Conservation (phyloP, 2,113 vertebrate genomes). For the Nesogale talazaci region DNA sequence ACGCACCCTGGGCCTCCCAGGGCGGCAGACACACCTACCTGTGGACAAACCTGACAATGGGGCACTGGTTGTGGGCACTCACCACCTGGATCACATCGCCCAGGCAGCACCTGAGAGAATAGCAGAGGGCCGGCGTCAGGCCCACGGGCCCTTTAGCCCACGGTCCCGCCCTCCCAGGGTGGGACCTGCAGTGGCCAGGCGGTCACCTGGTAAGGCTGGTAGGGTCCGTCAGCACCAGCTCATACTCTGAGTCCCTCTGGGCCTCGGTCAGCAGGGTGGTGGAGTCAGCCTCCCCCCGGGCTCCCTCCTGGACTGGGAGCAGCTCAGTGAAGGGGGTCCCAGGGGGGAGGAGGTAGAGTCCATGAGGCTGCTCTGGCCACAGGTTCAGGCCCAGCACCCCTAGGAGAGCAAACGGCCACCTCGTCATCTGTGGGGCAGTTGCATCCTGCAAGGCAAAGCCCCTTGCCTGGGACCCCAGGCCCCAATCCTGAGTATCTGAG, state of each 20-base stretch:
- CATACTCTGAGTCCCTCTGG: constrained; percentile 88
- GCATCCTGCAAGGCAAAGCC: not conserved
- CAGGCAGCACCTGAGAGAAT: constrained; percentile 86
- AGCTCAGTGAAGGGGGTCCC: constrained; percentile 94
- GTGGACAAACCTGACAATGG: constrained; percentile 89
- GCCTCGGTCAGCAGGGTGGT: constrained; percentile 91
- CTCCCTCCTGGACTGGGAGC: constrained; percentile 83
- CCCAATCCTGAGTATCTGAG: not conserved
- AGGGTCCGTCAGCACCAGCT: constrained; percentile 90
- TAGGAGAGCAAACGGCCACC: constrained; percentile 71
- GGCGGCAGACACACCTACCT: constrained; percentile 85
- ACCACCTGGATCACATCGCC: constrained; percentile 92
- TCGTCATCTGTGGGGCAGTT: not conserved
- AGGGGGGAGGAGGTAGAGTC: constrained; percentile 91
- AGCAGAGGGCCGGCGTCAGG: not conserved
- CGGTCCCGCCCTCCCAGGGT: not conserved
- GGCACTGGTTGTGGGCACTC: constrained; percentile 91
- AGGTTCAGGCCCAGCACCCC: constrained; percentile 93
- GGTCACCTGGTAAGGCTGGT: constrained; percentile 90
- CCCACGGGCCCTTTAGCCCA: not conserved
- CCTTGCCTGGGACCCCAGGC: not conserved
- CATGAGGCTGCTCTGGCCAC: constrained; percentile 86
- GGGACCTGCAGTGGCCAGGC: not conserved
- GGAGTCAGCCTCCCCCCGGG: constrained; percentile 77
- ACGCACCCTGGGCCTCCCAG: not conserved